These are phyloP conservation scores for Cryptus viduatorius DNA, from an alignment of 2,888 invertebrate genomes.

Conservation along the genomic window DNA sequence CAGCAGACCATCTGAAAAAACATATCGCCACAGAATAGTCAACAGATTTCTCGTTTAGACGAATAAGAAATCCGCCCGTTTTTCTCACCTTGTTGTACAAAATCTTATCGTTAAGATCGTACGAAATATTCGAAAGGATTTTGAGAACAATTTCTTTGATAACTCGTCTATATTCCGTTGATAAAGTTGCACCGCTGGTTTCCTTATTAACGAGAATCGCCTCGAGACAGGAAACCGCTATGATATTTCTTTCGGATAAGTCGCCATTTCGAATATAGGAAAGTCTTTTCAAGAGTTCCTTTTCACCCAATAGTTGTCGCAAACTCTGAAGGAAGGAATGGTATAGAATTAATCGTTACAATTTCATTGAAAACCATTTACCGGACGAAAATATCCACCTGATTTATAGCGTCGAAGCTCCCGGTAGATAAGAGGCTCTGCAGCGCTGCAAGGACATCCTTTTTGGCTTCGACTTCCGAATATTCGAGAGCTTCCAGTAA, in stretches of 20 bases:
- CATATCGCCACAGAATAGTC: conserved; percentile 17
- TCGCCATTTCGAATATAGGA: conserved; percentile 67
- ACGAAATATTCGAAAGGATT: conserved; percentile 69
- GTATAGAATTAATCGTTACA: not conserved
- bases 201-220: conserved; percentile 75
- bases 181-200: conserved; percentile 66
- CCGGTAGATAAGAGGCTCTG: conserved; percentile 74
- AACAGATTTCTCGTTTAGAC: too few species aligned
- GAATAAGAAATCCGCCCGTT: conserved; percentile 43
- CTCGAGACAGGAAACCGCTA: conserved; percentile 78
- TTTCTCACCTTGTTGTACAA: conserved; percentile 74
- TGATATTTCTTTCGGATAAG: conserved; percentile 77
- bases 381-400: conserved; percentile 69
- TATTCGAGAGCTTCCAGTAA: conserved; percentile 75
- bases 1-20: conserved; percentile 75
- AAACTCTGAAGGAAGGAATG: conserved; percentile 73
- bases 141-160: conserved; percentile 74
- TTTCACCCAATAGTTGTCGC: conserved; percentile 73
- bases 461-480: conserved; percentile 67
- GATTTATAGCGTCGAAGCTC: conserved; percentile 72
- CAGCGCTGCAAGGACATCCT: conserved; percentile 73
- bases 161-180: conserved; percentile 70
- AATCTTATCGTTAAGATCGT: conserved; percentile 68
- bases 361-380: conserved; percentile 25
- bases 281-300: conserved; percentile 72